A percentile compares a stretch with the other conserved stretches of the same genome.
These are phyloP conservation scores for Gobius niger DNA, from an alignment of 2,113 vertebrate species.

Conservation along the genomic window DNA sequence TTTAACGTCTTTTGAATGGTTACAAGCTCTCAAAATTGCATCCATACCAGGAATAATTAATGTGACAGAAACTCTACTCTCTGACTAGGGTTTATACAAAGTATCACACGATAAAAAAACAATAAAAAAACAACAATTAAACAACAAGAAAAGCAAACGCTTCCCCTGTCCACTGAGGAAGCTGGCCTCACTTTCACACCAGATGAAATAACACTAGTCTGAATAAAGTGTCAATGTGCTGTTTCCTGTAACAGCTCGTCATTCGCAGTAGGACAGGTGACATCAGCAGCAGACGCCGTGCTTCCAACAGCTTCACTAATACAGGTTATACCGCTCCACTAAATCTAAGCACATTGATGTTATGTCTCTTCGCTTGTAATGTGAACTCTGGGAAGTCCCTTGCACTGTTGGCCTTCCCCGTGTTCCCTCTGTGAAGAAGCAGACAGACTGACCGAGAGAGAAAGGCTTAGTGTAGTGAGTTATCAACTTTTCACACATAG, in stretches of 20 bases:
- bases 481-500: not conserved
- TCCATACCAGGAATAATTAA: no score
- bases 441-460: slow-evolving; percentile 30
- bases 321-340: not conserved
- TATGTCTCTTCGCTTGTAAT: slow-evolving; percentile 36
- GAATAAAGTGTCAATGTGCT: slow-evolving; percentile 26
- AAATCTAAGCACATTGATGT: slow-evolving; percentile 21
- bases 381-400: slow-evolving; percentile 79
- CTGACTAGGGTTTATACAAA: no score
- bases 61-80: no score
- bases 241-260: slow-evolving; percentile 39
- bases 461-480: slow-evolving; percentile 30
- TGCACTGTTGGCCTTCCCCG: slow-evolving; percentile 57
- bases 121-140: slow-evolving; percentile 30
- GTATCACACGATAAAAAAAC: no score
- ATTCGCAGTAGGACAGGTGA: slow-evolving; percentile 26
- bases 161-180: slow-evolving; percentile 47
- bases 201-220: slow-evolving; percentile 33
- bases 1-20: no score
- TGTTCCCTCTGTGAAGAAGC: slow-evolving; percentile 45
- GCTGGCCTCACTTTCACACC: slow-evolving; percentile 53
- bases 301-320: not conserved
- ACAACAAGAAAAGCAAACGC: slow-evolving; percentile 57
- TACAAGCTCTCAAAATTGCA: no score
- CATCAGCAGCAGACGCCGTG: not conserved